These are phyloP conservation scores for Strigamia crassipes DNA, from an alignment of 2,888 invertebrate species.

Conservation along the genomic window DNA sequence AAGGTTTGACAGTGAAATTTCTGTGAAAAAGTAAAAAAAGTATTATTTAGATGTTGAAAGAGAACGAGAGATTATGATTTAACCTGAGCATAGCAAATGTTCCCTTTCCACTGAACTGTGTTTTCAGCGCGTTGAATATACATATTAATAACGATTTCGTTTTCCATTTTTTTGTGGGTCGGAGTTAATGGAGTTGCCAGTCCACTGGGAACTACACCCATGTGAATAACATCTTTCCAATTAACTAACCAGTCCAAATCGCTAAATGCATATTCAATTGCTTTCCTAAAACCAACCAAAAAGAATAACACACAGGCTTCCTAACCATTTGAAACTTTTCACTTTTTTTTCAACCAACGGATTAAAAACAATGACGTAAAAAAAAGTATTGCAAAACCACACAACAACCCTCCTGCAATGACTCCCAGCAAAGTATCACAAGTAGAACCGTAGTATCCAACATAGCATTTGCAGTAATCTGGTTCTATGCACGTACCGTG, in stretches of 20 bases:
- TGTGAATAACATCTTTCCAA: background rate
- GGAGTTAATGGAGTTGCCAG: background rate
- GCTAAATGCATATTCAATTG: background rate
- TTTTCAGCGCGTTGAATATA: background rate
- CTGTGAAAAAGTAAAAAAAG: background rate
- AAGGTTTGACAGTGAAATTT: slow-evolving; percentile 4
- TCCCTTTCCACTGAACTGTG: background rate
- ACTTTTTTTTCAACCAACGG: background rate
- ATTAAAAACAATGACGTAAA: background rate
- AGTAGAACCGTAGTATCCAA: background rate
- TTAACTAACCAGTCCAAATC: background rate
- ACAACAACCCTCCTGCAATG: background rate
- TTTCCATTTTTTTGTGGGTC: background rate
- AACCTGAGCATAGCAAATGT: background rate
- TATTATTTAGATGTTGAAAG: background rate
- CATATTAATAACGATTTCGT: background rate
- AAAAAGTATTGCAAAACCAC: background rate
- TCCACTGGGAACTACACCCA: background rate
- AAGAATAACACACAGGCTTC: too few species aligned
- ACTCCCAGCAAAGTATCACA: background rate
- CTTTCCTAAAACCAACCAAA: background rate
- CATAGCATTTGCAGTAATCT: background rate
- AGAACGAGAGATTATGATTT: background rate
- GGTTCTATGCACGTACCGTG: background rate
- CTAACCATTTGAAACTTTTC: background rate